phyloP scores from a whole-genome alignment of 1,140 invertebrate genomes.

The Ostrea edulis region DNA sequence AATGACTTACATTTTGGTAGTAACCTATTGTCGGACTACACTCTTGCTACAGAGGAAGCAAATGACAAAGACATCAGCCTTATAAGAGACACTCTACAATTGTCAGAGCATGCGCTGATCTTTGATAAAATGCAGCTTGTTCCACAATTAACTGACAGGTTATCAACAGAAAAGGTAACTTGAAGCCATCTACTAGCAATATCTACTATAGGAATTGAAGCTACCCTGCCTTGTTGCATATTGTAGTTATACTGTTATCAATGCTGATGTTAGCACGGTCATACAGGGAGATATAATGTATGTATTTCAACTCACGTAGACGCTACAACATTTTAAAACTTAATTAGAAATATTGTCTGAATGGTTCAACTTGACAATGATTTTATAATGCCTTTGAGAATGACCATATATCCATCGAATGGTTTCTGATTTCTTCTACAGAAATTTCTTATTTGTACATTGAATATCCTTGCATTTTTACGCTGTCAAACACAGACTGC shows the following conservation, averaged over 20 bases:
- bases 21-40: constrained; percentile 16
- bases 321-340: no score
- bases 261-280: no score
- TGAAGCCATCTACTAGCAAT: neutral
- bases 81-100: constrained; percentile 59
- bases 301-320: no score
- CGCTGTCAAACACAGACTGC: neutral
- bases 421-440: no score
- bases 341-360: no score
- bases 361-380: no score
- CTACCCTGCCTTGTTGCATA: no score
- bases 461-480: neutral
- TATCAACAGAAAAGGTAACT: constrained; percentile 34
- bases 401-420: no score
- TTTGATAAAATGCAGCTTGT: constrained; percentile 54
- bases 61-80: constrained; percentile 56
- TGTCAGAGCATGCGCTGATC: constrained; percentile 64
- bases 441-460: no score
- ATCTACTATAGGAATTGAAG: neutral
- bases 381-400: no score
- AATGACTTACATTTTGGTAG: neutral
- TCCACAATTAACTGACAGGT: constrained; percentile 57
- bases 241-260: no score
- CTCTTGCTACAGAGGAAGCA: constrained; percentile 44
- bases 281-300: no score